These are phyloP conservation scores for Asarcornis scutulata DNA, from an alignment of 2,113 vertebrate species.

Conservation along the genomic window DNA sequence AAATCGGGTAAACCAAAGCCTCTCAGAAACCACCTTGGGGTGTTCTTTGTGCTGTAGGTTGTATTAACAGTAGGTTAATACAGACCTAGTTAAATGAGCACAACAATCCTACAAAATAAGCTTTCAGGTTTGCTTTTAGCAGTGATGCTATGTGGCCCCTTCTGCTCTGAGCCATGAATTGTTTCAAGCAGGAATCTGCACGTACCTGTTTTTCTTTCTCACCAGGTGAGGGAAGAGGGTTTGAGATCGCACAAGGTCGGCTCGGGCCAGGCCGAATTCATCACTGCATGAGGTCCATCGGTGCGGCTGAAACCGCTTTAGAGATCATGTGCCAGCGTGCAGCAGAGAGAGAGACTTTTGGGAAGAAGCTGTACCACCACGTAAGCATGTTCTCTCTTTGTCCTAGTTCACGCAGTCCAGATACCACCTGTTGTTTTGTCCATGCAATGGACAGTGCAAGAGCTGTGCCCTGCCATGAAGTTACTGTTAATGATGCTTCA, in stretches of 20 bases:
- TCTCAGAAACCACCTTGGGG: not conserved
- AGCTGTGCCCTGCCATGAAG: not conserved
- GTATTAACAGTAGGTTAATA: not conserved
- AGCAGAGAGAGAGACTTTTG: slow-evolving; percentile 80
- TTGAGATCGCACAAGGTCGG: slow-evolving; percentile 91
- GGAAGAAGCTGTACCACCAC: slow-evolving; percentile 88
- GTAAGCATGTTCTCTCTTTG: slow-evolving; percentile 69
- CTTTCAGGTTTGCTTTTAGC: not conserved
- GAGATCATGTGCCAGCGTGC: slow-evolving; percentile 86
- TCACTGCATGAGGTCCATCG: slow-evolving; percentile 91
- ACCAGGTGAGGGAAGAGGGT: slow-evolving; percentile 90
- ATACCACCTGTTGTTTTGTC: not conserved
- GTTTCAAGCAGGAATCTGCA: not conserved
- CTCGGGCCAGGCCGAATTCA: slow-evolving; percentile 91
- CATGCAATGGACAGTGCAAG: not conserved
- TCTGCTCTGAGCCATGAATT: not conserved
- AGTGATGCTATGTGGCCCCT: not conserved
- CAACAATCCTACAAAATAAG: not conserved
- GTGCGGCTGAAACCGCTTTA: slow-evolving; percentile 82
- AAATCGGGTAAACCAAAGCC: not conserved
- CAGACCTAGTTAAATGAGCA: not conserved
- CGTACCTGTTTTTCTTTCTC: not conserved
- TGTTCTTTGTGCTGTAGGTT: not conserved
- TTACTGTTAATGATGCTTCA: not conserved
- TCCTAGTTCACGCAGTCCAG: fast-evolving